These are phyloP conservation scores for Apocheima hispidaria DNA, from an alignment of 2,888 invertebrate species.

Conservation along the genomic window DNA sequence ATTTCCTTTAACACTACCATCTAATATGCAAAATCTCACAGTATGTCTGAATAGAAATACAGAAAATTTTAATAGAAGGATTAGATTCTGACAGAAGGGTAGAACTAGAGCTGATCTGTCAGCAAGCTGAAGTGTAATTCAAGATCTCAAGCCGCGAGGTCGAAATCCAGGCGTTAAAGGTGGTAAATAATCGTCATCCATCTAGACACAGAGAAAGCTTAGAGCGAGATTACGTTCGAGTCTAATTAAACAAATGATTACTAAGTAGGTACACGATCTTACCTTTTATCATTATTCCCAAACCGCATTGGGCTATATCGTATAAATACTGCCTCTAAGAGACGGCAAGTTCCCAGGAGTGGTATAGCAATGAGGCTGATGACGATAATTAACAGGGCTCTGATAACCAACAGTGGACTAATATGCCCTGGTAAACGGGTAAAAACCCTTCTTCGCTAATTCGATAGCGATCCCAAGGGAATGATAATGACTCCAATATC, in stretches of 20 bases:
- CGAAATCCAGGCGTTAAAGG: no score
- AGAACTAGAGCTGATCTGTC: slow-evolving; percentile 9
- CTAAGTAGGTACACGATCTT: background rate
- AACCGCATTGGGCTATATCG: background rate
- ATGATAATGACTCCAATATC: background rate
- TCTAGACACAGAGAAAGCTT: background rate
- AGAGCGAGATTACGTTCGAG: background rate
- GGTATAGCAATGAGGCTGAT: background rate
- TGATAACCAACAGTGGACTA: background rate
- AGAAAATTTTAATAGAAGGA: no score
- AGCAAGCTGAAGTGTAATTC: background rate
- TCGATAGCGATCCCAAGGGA: background rate
- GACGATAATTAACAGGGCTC: background rate
- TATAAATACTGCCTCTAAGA: background rate
- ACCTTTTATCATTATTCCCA: background rate
- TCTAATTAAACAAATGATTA: background rate
- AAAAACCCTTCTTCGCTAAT: background rate
- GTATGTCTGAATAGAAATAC: no score
- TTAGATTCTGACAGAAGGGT: no score
- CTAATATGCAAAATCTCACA: no score
- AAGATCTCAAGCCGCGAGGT: no score
- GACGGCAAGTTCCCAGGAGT: background rate
- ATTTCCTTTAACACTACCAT: no score
- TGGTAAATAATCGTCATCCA: background rate
- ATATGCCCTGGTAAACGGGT: background rate